Percentiles rank a stretch among this genome's conserved stretches.
Evolutionary conservation across 2,113 vertebrate species (phyloP).

Genomic region (Syngnathus typhle): DNA sequence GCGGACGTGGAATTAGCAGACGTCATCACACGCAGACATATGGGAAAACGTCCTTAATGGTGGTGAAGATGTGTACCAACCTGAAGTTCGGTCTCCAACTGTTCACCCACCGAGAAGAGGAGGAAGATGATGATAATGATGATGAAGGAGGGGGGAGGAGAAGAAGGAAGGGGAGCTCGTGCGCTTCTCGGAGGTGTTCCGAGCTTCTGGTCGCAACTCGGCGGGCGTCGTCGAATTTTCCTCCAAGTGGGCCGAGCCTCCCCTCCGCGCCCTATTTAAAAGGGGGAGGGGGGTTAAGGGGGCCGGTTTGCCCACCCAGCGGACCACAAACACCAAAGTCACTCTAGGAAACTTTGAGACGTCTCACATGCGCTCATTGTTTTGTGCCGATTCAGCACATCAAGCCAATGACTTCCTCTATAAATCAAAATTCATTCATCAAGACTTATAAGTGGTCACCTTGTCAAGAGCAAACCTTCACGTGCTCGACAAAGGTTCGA

Average conservation of each 20-base stretch:
- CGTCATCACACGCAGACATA: neutral
- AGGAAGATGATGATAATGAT: neutral
- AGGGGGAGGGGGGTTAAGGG: neutral
- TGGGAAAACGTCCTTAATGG: neutral
- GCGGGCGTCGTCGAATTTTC: conserved; percentile 3
- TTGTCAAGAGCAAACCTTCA: neutral
- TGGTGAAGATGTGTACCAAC: neutral
- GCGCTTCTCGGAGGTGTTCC: neutral
- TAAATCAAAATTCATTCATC: no score
- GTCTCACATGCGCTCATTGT: neutral
- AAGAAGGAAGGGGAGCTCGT: neutral
- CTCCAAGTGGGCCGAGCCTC: conserved; percentile 2
- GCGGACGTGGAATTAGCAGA: no score
- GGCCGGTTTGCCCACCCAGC: neutral
- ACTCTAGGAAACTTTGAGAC: conserved; percentile 9
- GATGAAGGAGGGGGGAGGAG: neutral
- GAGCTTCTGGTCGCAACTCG: neutral
- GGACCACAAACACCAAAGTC: conserved; percentile 3
- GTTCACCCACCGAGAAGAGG: neutral
- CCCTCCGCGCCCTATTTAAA: conserved; percentile 1
- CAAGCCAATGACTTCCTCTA: neutral
- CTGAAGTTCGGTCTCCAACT: neutral
- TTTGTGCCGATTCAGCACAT: neutral
- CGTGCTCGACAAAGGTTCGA: neutral
- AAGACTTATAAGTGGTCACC: no score